phyloP scores from a whole-genome alignment of 2,888 invertebrate genomes.

The Rotaria macrura region DNA sequence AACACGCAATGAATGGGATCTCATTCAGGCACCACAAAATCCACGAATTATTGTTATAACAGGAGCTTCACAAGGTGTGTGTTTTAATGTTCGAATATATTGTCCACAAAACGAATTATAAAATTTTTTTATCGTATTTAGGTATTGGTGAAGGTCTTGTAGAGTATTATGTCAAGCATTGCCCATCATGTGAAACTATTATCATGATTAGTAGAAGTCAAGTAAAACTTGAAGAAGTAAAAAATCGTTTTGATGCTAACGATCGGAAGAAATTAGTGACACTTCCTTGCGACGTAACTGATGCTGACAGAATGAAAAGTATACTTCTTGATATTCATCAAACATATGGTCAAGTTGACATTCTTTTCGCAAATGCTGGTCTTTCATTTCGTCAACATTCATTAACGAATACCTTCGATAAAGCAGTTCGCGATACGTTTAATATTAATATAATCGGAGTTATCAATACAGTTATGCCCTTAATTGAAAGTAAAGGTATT shows the following conservation, averaged over 20 bases:
- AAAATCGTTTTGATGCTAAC: neutral
- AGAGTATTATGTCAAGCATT: neutral
- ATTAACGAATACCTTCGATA: neutral
- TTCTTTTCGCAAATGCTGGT: conserved; percentile 13
- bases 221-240: conserved; percentile 5
- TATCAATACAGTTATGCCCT: neutral
- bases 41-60: neutral
- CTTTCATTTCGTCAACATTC: neutral
- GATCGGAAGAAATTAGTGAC: neutral
- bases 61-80: conserved; percentile 17
- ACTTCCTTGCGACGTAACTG: neutral
- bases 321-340: neutral
- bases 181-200: neutral
- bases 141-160: conserved; percentile 5
- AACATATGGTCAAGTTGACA: neutral
- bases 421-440: neutral
- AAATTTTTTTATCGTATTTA: neutral
- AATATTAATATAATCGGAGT: neutral
- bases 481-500: neutral
- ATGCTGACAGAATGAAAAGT: neutral
- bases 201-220: neutral
- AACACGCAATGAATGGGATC: neutral
- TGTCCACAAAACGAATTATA: no score
- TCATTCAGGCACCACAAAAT: neutral
- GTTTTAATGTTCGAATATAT: neutral